Conservation (phyloP, 2,888 invertebrate species). For the Dastarcus helophoroides region DNA sequence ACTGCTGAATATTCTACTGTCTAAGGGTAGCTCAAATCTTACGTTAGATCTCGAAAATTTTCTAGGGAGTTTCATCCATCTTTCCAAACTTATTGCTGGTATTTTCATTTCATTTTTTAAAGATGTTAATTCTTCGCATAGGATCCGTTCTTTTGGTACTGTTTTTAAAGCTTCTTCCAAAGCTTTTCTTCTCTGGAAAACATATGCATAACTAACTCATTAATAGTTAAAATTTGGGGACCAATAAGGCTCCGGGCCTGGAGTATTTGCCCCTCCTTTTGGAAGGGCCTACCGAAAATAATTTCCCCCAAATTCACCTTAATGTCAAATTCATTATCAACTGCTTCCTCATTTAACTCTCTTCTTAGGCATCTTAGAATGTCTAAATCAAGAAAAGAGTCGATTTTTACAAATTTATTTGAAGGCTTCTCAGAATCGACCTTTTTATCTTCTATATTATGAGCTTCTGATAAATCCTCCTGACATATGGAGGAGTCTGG, state of each 20-base stretch:
- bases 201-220: no score
- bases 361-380: conserved; percentile 54
- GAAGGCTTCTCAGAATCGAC: background rate
- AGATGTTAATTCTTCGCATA: conserved; percentile 41
- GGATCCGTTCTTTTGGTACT: conserved; percentile 27
- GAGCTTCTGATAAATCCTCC: background rate
- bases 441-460: background rate
- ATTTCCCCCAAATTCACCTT: no score
- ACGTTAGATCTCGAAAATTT: conserved; percentile 65
- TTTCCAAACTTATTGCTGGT: conserved; percentile 42
- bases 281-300: no score
- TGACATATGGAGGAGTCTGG: conserved; percentile 31
- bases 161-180: conserved; percentile 55
- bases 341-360: conserved; percentile 54
- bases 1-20: conserved; percentile 44
- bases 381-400: conserved; percentile 46
- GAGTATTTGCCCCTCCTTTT: background rate
- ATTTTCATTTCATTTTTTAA: conserved; percentile 41
- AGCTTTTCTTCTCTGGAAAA: conserved; percentile 49
- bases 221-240: no score
- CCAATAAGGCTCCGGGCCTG: background rate
- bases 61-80: conserved; percentile 57
- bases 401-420: conserved; percentile 20
- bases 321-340: conserved; percentile 57
- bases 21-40: conserved; percentile 64